A percentile compares a stretch with the other conserved stretches of the same genome.
Conservation (phyloP, 2,797 vertebrate genomes). For the Acomys russatus region DNA sequence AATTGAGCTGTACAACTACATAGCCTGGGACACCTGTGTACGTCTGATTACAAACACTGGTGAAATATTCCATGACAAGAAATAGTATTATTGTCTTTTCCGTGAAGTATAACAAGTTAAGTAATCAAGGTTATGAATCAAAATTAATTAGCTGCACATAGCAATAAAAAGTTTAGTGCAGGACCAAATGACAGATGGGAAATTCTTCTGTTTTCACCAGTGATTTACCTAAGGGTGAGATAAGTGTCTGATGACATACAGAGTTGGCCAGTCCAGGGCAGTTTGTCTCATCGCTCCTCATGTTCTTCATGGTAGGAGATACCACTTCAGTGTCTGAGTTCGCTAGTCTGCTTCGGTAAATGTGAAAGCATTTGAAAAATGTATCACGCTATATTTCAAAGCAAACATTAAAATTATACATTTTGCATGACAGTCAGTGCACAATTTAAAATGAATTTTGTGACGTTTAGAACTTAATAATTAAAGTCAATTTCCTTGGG, state of each 20-base stretch:
- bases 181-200: constrained; percentile 84
- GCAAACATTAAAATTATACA: background rate
- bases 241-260: constrained; percentile 75
- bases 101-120: constrained; percentile 80
- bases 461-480: background rate
- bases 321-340: constrained; percentile 27
- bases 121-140: constrained; percentile 84
- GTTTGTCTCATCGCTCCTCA: constrained; percentile 34
- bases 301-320: background rate
- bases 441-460: background rate
- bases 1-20: background rate
- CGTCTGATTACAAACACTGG: constrained; percentile 48
- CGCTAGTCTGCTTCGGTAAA: constrained; percentile 6
- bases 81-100: constrained; percentile 74
- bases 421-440: background rate
- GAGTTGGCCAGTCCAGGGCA: constrained; percentile 43
- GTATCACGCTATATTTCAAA: background rate
- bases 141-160: constrained; percentile 85
- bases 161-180: constrained; percentile 77
- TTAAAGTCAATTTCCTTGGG: background rate
- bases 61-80: constrained; percentile 61
- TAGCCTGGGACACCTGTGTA: constrained; percentile 58
- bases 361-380: background rate
- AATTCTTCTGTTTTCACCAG: constrained; percentile 84
- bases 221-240: constrained; percentile 83